Conservation (phyloP, 2,888 invertebrate species). For the Bugulina stolonifera region DNA sequence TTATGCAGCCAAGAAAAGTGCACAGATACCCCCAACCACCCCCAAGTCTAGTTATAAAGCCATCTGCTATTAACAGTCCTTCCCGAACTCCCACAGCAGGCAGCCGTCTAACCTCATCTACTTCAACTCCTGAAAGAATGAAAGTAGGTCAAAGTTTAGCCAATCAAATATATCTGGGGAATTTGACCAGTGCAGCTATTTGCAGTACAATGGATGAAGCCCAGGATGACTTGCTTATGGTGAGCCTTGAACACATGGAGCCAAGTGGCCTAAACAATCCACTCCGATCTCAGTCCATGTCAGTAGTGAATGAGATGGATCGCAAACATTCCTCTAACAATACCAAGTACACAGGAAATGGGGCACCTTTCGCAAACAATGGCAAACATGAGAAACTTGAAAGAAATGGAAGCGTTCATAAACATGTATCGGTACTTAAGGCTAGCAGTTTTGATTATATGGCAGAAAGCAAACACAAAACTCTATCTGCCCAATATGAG, state of each 20-base stretch:
- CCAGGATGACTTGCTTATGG: conserved; percentile 2
- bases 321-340: neutral
- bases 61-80: conserved; percentile 7
- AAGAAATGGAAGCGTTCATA: neutral
- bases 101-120: neutral
- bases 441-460: neutral
- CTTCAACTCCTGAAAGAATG: conserved; percentile 24
- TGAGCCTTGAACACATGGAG: neutral
- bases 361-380: neutral
- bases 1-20: neutral
- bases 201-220: neutral
- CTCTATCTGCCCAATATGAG: neutral
- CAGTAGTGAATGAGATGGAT: neutral
- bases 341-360: too few species aligned
- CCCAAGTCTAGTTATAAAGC: conserved; percentile 10
- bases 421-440: neutral
- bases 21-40: conserved; percentile 4
- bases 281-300: conserved; percentile 12
- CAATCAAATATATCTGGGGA: conserved; percentile 14
- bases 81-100: neutral
- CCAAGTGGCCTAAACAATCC: neutral
- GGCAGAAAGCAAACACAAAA: neutral
- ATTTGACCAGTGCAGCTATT: neutral
- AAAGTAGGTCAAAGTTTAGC: conserved; percentile 20
- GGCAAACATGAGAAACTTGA: neutral